A percentile compares a stretch with the other conserved stretches of the same genome.
These are phyloP conservation scores for Chrysaora quinquecirrha DNA, from an alignment of 30 jellyfish, hydroid and myxozoan genomes.

Conservation along the genomic window DNA sequence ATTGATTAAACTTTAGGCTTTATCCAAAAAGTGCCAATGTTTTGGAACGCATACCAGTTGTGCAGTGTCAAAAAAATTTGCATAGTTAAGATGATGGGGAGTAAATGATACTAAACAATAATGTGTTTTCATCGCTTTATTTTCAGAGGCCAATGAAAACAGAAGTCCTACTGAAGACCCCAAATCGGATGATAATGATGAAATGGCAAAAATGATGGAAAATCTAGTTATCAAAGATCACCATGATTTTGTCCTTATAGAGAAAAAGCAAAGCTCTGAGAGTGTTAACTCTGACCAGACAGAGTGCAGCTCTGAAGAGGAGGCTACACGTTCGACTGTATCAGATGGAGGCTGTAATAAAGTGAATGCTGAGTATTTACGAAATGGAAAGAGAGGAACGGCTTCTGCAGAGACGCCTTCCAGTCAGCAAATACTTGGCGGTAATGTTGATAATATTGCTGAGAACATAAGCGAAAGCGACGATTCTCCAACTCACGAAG, in stretches of 20 bases:
- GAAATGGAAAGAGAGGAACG: background rate
- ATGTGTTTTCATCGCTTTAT: background rate
- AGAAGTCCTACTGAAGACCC: background rate
- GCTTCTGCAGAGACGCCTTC: background rate
- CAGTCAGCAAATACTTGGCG: conserved; percentile 9
- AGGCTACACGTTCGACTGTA: background rate
- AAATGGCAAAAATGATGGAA: background rate
- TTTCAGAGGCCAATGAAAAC: background rate
- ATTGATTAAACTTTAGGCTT: too few species aligned
- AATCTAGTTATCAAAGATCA: background rate
- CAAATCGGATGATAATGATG: background rate
- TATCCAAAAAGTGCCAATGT: too few species aligned
- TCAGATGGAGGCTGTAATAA: background rate
- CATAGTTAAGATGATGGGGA: too few species aligned
- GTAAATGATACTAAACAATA: too few species aligned
- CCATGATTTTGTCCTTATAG: background rate
- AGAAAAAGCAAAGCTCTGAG: background rate
- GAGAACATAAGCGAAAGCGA: background rate
- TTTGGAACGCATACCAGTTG: too few species aligned
- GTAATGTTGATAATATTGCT: background rate
- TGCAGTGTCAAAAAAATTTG: too few species aligned
- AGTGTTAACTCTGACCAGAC: background rate
- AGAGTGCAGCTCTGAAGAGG: background rate
- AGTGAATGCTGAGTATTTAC: background rate
- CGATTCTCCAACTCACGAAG: too few species aligned